These are phyloP conservation scores for Meteorus cinctellus DNA, from an alignment of 2,888 invertebrate genomes.

Conservation along the genomic window DNA sequence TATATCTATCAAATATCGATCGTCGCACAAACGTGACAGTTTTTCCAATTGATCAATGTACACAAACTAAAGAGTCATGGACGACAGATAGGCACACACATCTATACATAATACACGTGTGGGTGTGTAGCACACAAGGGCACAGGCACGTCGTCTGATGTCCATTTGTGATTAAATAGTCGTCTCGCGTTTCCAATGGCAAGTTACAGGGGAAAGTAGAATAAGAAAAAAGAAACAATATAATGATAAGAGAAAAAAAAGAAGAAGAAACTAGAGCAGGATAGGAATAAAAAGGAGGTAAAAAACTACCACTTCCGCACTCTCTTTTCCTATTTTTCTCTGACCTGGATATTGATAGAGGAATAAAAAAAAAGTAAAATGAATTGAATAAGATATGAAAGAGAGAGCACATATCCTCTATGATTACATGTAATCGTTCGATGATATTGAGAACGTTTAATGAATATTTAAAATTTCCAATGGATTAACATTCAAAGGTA, in stretches of 20 bases:
- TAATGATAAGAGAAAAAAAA: background rate
- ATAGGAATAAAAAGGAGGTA: background rate
- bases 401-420: background rate
- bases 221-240: background rate
- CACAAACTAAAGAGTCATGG: background rate
- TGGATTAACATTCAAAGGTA: background rate
- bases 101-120: background rate
- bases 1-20: slow-evolving; percentile 38
- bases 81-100: background rate
- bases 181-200: slow-evolving; percentile 33
- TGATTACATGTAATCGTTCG: background rate
- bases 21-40: slow-evolving; percentile 42
- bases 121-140: background rate
- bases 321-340: background rate
- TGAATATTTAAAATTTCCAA: background rate
- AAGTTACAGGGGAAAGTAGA: background rate
- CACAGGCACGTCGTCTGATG: slow-evolving; percentile 39
- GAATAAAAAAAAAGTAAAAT: background rate
- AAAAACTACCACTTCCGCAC: background rate
- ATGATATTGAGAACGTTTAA: background rate
- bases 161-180: slow-evolving; percentile 42
- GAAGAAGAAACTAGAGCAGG: too few species aligned
- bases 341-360: background rate
- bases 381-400: background rate
- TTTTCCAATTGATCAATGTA: slow-evolving; percentile 34